Percentiles rank a stretch among this genome's conserved stretches.
phyloP scores from a whole-genome alignment of 2,797 vertebrate species.

The Epinephelus coioides region DNA sequence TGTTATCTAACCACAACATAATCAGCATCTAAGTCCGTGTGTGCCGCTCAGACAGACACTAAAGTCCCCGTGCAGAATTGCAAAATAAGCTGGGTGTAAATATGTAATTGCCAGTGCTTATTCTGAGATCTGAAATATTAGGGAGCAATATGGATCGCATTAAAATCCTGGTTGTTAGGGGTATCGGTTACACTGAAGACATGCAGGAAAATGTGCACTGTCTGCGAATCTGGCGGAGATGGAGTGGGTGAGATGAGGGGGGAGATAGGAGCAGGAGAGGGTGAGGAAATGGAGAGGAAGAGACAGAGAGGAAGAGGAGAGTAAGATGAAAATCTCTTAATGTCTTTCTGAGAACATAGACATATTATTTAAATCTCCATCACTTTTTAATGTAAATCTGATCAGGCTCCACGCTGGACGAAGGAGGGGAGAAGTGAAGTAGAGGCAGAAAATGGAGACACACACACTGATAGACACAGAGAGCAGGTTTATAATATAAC shows the following conservation, averaged over 20 bases:
- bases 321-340: constrained; percentile 95
- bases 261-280: constrained; percentile 71
- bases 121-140: constrained; percentile 87
- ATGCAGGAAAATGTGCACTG: constrained; percentile 89
- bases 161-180: constrained; percentile 87
- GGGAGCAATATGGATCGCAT: constrained; percentile 86
- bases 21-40: constrained; percentile 77
- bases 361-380: constrained; percentile 94
- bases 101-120: constrained; percentile 88
- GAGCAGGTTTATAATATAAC: constrained; percentile 34
- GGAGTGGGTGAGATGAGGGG: constrained; percentile 73
- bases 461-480: constrained; percentile 10
- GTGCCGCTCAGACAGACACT: constrained; percentile 59
- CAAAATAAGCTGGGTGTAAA: constrained; percentile 88
- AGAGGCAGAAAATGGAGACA: constrained; percentile 38
- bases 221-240: constrained; percentile 89
- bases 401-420: constrained; percentile 90
- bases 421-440: constrained; percentile 63
- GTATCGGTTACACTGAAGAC: constrained; percentile 86
- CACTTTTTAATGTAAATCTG: constrained; percentile 96
- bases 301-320: constrained; percentile 74
- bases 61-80: constrained; percentile 81
- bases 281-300: constrained; percentile 77
- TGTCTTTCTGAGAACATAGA: constrained; percentile 94
- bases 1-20: constrained; percentile 83